Evolutionary conservation across 2,797 vertebrate species (phyloP).

Genomic region (Podargus strigoides): DNA sequence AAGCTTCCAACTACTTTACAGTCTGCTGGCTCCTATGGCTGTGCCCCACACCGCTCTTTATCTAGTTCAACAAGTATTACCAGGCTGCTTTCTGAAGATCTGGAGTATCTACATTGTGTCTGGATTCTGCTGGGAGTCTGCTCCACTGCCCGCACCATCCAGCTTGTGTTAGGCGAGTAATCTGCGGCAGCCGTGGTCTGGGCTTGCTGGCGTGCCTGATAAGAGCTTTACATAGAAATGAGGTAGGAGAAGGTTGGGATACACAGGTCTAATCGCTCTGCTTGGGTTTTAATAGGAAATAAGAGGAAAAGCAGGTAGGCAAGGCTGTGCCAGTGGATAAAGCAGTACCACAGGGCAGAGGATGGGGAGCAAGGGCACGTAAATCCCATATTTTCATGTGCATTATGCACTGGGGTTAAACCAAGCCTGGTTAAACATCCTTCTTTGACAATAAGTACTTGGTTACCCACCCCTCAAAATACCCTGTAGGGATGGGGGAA

Average conservation of each 20-base stretch:
- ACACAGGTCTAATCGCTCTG: not conserved
- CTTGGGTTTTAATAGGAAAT: not conserved
- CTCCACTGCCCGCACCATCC: not conserved
- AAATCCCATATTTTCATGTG: not conserved
- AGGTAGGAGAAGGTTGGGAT: not conserved
- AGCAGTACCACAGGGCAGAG: not conserved
- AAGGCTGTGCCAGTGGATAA: not conserved
- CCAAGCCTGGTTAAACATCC: not conserved
- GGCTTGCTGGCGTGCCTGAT: not conserved
- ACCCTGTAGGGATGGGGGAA: not conserved
- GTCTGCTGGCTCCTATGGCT: not conserved
- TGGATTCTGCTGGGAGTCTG: not conserved
- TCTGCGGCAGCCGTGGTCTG: not conserved
- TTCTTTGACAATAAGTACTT: not conserved
- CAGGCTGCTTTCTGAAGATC: not conserved
- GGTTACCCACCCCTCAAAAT: not conserved
- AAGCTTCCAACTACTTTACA: not conserved
- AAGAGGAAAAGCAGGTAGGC: not conserved
- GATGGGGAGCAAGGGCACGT: not conserved
- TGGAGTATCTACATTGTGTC: not conserved
- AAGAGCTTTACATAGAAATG: slow-evolving; percentile 12
- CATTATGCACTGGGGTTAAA: not conserved
- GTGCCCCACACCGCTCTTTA: not conserved
- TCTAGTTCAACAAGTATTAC: not conserved
- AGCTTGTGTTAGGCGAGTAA: not conserved